Base-by-base conservation (phyloP, 2,113 vertebrate genomes). In the Noturus placidus region DNA sequence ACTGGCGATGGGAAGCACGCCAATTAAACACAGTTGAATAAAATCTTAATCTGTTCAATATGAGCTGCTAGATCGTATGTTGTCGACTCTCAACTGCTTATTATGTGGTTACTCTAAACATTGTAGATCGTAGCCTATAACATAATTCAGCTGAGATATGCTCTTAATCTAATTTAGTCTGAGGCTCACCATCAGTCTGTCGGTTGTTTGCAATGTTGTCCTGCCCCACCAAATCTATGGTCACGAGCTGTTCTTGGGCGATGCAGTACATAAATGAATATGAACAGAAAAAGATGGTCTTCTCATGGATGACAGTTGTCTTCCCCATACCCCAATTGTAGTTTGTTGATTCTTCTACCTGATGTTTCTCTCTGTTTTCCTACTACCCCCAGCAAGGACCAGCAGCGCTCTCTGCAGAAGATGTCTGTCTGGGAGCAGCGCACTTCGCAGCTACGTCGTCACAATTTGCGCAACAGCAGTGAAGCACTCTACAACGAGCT, bases 391-490 rank as follows among this genome's bases (percentile, higher is more conserved):
- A 99, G 97, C 93, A 99, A 96, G 92, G 96, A 96, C 88, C 97
- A 97, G 94, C 97, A 97, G 94, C 96, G 96, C 17, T 93, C 97
- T 3, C 93, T 95, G 78, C 98, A 98, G 93, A 92, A 95, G 85
- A 97, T 97, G 94, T 99, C 98, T 0, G 95, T 99, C 35, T 99
- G 98, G 98, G 98, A 99, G 93, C 98, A 99, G 95, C 96, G 97
- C 89, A 97, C 97, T 91, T 97, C 96, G 82, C 97, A 98, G 93
- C 96, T 99, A 84, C 95, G 98, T 74, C 95, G 96, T 84, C 97
- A 98, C 95, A 97, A 98, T 93, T 92, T 99, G 88, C 95, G 96
- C 67, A 92, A 96, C 17, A 99, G 98, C 94, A 97, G 93, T 0
- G 98, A 99, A 92, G 97, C 98, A 0, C 93, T 99, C 83, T 98